Evolutionary conservation across 2,797 vertebrate genomes (phyloP).

Genomic region (Molossus molossus): DNA sequence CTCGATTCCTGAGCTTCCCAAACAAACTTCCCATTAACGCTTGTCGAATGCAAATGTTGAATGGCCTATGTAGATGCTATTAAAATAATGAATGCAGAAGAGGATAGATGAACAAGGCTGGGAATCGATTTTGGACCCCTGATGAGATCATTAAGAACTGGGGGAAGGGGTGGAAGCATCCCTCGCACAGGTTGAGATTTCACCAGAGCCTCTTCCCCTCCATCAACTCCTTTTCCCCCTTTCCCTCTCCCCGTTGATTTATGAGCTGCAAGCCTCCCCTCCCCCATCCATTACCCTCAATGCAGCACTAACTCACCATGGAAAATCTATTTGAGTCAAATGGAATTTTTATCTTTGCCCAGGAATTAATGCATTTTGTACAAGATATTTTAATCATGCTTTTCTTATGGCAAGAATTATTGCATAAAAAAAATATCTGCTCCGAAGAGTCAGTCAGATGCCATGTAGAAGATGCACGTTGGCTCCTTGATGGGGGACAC

Average conservation of each 20-base stretch:
- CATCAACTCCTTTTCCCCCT: constrained; percentile 67
- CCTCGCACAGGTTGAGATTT: constrained; percentile 90
- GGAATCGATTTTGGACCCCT: constrained; percentile 89
- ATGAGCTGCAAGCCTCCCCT: constrained; percentile 87
- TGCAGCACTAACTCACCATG: constrained; percentile 87
- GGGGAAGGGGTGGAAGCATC: constrained; percentile 76
- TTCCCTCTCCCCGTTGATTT: constrained; percentile 87
- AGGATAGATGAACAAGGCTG: constrained; percentile 86
- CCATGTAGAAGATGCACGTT: constrained; percentile 63
- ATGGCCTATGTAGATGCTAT: constrained; percentile 85
- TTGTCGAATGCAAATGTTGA: constrained; percentile 78
- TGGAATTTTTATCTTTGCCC: constrained; percentile 88
- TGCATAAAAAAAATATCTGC: constrained; percentile 80
- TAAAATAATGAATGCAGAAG: constrained; percentile 91
- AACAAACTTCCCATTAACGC: constrained; percentile 72
- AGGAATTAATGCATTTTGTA: constrained; percentile 90
- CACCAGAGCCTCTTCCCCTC: constrained; percentile 78
- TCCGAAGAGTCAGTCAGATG: constrained; percentile 77
- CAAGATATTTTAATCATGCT: constrained; percentile 89
- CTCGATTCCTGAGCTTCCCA: constrained; percentile 68
- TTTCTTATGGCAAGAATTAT: constrained; percentile 87
- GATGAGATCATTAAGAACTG: constrained; percentile 90
- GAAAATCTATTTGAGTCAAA: constrained; percentile 91
- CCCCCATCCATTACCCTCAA: constrained; percentile 90
- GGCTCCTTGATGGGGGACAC: background rate